Conservation (phyloP, 2,797 vertebrate species). For the Nyctalus aviator region DNA sequence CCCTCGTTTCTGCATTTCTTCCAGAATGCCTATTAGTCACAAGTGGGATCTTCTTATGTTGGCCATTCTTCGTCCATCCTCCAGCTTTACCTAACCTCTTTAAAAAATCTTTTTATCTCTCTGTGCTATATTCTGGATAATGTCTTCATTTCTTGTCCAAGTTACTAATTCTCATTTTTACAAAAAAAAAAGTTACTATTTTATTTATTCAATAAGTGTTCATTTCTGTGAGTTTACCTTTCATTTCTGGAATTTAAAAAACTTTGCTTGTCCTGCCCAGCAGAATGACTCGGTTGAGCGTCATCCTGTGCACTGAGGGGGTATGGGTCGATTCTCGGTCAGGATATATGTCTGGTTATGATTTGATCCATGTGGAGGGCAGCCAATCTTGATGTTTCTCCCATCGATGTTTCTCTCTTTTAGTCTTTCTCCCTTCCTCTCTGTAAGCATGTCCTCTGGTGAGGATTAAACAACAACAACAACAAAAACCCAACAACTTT, state of each 20-base stretch:
- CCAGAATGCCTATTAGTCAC: neutral
- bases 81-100: neutral
- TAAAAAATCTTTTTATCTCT: neutral
- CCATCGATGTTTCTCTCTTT: too few relatives aligned
- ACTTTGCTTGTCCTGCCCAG: neutral
- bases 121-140: neutral
- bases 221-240: neutral
- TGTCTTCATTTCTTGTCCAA: conserved; percentile 12
- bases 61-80: neutral
- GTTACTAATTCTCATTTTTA: conserved; percentile 2
- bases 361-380: too few relatives aligned
- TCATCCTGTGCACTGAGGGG: too few relatives aligned
- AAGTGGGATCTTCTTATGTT: neutral
- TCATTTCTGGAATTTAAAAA: conserved; percentile 19
- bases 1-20: neutral
- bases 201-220: neutral
- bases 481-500: neutral
- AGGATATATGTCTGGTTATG: too few relatives aligned
- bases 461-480: neutral
- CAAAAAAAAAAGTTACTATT: neutral
- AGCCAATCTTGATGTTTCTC: too few relatives aligned
- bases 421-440: too few relatives aligned
- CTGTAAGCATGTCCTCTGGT: too few relatives aligned
- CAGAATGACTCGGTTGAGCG: too few relatives aligned
- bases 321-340: too few relatives aligned